A percentile compares a stretch with the other conserved stretches of the same genome.
Conservation (phyloP, 2,888 invertebrate species). For the Xestobium rufovillosum region DNA sequence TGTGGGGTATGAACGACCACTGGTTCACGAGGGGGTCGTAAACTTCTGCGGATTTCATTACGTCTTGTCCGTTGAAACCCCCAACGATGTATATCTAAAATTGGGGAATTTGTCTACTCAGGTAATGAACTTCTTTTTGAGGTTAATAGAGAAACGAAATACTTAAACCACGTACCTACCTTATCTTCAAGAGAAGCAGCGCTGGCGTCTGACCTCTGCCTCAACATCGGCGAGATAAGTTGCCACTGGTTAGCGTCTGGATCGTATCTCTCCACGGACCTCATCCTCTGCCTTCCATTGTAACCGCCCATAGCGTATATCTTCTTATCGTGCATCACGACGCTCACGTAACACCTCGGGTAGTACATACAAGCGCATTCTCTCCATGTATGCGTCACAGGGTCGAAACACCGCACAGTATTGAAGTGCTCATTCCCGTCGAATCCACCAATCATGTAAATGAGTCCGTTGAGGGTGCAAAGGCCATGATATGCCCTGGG, state of each 20-base stretch:
- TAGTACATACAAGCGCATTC: slow-evolving; percentile 75
- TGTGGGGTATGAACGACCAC: slow-evolving; percentile 65
- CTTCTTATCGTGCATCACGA: slow-evolving; percentile 58
- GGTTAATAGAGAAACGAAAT: neutral
- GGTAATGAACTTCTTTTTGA: neutral
- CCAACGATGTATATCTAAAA: slow-evolving; percentile 65
- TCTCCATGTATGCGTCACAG: slow-evolving; percentile 66
- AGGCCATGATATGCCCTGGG: slow-evolving; percentile 74
- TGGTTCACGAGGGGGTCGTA: slow-evolving; percentile 62
- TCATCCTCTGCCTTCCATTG: slow-evolving; percentile 69
- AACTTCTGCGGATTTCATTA: slow-evolving; percentile 66
- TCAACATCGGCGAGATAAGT: slow-evolving; percentile 65
- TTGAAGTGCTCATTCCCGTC: slow-evolving; percentile 72
- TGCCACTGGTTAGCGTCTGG: slow-evolving; percentile 73
- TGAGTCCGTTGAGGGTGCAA: slow-evolving; percentile 60
- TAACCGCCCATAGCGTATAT: slow-evolving; percentile 81
- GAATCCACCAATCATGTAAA: slow-evolving; percentile 75
- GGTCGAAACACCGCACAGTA: slow-evolving; percentile 73
- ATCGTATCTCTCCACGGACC: slow-evolving; percentile 71
- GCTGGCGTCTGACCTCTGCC: slow-evolving; percentile 70
- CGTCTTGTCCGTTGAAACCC: slow-evolving; percentile 73
- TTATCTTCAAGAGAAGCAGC: slow-evolving; percentile 61
- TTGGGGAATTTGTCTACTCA: slow-evolving; percentile 4
- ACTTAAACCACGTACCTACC: slow-evolving; percentile 35
- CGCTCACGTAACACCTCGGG: slow-evolving; percentile 72